Base-by-base conservation (phyloP, 2,113 vertebrate genomes). In the Poicephalus meyeri region DNA sequence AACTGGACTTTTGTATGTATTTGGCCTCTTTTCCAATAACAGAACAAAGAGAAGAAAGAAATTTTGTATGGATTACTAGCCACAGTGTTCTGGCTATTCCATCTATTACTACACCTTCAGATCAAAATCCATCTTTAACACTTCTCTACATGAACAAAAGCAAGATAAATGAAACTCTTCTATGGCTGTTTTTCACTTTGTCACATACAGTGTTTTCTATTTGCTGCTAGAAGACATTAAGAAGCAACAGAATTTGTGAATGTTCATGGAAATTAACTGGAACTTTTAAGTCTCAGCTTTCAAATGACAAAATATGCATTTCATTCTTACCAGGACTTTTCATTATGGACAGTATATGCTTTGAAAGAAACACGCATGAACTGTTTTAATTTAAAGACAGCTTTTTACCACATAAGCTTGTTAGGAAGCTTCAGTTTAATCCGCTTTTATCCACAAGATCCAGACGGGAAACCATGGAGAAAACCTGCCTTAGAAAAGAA, bases 321-420 rank as follows among this genome's bases (percentile, higher is more conserved):
- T 86, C 0, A 0, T 37, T 29, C 35, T 87, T 41, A 23, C 10
- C 20, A 86, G 37, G 47, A 73, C 23, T 21, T 60, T 21, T 31
- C 41, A 58, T 46, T 33, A 44, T 19, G 52, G 23, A 71, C 16
- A 46, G 10, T 17, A 26, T 56, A 37, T 33, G 15, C 58, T 82
- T 73, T 44, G 52, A 91, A 73, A 31, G 23, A 44, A 93, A 86
- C 21, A 50, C 10, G 9, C 41, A 64, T 31, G 44, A 90, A 80
- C 13, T 46, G 10, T 35, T 78, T 88, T 33, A 42, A 69, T 44
- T 76, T 81, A 18, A 71, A 90, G 52, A 73, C 4, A 8, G 31
- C 72, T 88, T 95, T 97, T 93, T 90, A 96, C 85, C 86, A 94
- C 11, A 88, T 58, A 95, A 92, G 11, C 82, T 93, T 91, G 53